Base-by-base conservation (phyloP, 2,888 invertebrate genomes). In the Eupithecia tripunctaria region DNA sequence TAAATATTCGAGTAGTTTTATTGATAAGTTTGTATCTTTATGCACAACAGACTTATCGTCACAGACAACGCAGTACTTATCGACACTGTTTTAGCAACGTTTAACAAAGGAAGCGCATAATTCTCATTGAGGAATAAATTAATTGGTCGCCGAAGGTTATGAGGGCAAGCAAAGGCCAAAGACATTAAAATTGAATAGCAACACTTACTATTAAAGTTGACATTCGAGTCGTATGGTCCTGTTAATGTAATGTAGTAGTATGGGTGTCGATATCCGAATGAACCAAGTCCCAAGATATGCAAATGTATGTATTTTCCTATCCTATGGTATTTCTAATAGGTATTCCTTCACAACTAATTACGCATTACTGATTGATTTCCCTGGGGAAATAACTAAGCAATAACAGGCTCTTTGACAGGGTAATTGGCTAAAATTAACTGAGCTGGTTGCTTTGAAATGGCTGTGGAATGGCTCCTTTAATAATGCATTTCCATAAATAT, bases 121-220 rank as follows among this genome's bases (percentile, higher is more conserved):
- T 68, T 62, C 56, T 62, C 36, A 74, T 66, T 68, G 74, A 74
- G 68, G 76, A 75, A 76, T 77, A 67, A 72, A 76, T 72, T 65
- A 67, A 79, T 73, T 70, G 70, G 68, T 69, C 71, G 67, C 62
- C 47, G 41, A 68, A 74, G 71, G 70, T 67, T 51, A 74, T 67
- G 71, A 18, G 67, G 74, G 67, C 72, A 72, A 63, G 74, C 63
- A 76, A 71, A 75, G 76, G 73, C 67, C 64, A 72, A 72, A 67
- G 1, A 51, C 67, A 69, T 71, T 68, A 63, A 67, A 67, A 63
- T 63, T 74, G 67, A 68, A 74, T 77, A 66, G 43, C 67, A 6
- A 51, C 63, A 64, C 68, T 74, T 68, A 67, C 71, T 76, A 76
- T 75, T 74, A 75, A 67, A 73, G 68, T 32, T 43, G 77, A 66